phyloP scores from a whole-genome alignment of 1,140 invertebrate genomes.

The Halictus rubicundus region DNA sequence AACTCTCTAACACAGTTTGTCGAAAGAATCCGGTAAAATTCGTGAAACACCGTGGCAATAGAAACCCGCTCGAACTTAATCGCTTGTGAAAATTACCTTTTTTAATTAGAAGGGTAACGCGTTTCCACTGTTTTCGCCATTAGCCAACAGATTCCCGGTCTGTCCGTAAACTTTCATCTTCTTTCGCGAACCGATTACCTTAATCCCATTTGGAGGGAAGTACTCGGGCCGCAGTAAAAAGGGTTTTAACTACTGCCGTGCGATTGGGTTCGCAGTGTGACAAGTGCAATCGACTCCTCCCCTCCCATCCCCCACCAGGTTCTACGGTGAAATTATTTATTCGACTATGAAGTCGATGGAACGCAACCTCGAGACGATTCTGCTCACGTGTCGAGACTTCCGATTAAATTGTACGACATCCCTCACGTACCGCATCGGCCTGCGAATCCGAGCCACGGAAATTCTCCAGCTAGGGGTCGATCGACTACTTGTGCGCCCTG shows the following conservation, averaged over 20 bases:
- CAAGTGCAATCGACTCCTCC: not conserved
- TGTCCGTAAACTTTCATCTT: not conserved
- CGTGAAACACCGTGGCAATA: not conserved
- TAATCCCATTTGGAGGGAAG: not conserved
- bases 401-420: slow-evolving; percentile 28
- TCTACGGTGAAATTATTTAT: slow-evolving; percentile 20
- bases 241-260: not conserved
- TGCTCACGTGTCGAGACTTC: slow-evolving; percentile 14
- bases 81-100: not conserved
- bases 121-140: not conserved
- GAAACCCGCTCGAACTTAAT: not conserved
- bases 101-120: not conserved
- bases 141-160: not conserved
- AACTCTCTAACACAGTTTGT: no score
- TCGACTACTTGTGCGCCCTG: not conserved
- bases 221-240: not conserved
- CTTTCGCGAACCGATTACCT: not conserved
- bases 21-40: not conserved
- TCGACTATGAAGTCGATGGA: slow-evolving; percentile 23
- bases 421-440: not conserved
- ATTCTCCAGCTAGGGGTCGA: not conserved
- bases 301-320: not conserved
- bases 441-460: not conserved
- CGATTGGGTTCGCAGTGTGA: slow-evolving; percentile 3
- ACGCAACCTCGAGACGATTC: slow-evolving; percentile 2